Evolutionary conservation across 2,888 invertebrate species (phyloP), one percentile per base, ranked within the genome.

Genomic region (Eustalomyia histrio): DNA sequence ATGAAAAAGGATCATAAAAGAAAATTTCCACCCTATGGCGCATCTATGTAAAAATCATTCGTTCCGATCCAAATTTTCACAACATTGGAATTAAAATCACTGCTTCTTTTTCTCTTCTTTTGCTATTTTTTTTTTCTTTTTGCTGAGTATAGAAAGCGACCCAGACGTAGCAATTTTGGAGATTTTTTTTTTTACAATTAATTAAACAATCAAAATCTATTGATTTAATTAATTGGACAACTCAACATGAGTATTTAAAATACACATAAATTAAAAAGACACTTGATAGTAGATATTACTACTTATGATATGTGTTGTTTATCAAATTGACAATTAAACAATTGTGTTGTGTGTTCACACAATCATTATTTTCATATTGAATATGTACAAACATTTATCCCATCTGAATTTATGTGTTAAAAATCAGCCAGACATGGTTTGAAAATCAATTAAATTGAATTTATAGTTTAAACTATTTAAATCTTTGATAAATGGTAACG

Each of bases 381-480:
- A 29, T 6, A 29, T 6, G 14, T 47, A n/a, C 43, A 5, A n/a
- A 47, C 43, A 14, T 47, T 47, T n/a, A 43, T 43, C 14, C 43
- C 43, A 43, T 14, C 14, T 43, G 43, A 1, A 43, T 43, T 43
- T 14, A 43, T 43, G 14, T 43, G 43, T 14, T 43, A n/a, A n/a
- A 47, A 47, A 47, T n/a, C 43, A 47, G n/a, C 43, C 43, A 47
- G 43, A 47, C 43, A 47, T 47, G n/a, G 43, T 47, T 47, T 47
- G 6, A 47, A 47, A 47, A 47, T 47, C 43, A 47, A n/a, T 47
- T n/a, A 47, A 47, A 47, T 47, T 47, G 43, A 47, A n/a, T 47
- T 47, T 47, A 47, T 47, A 6, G 43, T 47, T 47, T 47, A 47
- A 47, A 47, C 43, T 47, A 47, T 47, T 47, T 47, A n/a, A n/a